Evolutionary conservation across 2,888 invertebrate species (phyloP).

Genomic region (Taenaris catops): DNA sequence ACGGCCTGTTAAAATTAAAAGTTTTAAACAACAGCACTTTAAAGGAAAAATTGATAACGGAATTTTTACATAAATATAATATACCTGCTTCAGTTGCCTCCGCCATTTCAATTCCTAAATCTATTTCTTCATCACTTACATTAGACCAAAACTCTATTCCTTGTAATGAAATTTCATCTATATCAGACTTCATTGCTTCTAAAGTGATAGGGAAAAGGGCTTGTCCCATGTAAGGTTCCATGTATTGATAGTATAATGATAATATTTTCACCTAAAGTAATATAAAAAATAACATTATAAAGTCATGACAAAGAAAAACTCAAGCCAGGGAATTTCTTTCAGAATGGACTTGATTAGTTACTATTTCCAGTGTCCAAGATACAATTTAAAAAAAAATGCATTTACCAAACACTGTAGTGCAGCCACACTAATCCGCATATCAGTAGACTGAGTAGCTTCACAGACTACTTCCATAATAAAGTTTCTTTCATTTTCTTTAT

Average conservation of each 20-base stretch:
- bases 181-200: slow-evolving; percentile 98
- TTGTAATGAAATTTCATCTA: slow-evolving; percentile 97
- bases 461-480: slow-evolving; percentile 99
- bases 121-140: slow-evolving; percentile 99
- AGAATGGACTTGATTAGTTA: too few relatives aligned
- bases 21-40: too few relatives aligned
- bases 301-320: neutral
- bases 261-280: slow-evolving; percentile 88
- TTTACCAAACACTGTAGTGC: slow-evolving; percentile 97
- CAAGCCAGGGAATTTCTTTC: too few relatives aligned
- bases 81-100: slow-evolving; percentile 93
- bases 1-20: too few relatives aligned
- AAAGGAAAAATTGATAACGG: too few relatives aligned
- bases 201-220: slow-evolving; percentile 98
- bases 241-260: slow-evolving; percentile 98
- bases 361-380: too few relatives aligned
- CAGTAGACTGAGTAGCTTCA: slow-evolving; percentile 97
- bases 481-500: slow-evolving; percentile 97
- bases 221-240: slow-evolving; percentile 99
- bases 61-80: neutral
- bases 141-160: slow-evolving; percentile 99
- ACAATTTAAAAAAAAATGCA: too few relatives aligned
- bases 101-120: slow-evolving; percentile 94
- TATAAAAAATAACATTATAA: neutral
- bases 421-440: slow-evolving; percentile 96